Percentiles rank a stretch among this genome's conserved stretches.
Conservation (phyloP, 2,797 vertebrate genomes). For the Platalea minor region DNA sequence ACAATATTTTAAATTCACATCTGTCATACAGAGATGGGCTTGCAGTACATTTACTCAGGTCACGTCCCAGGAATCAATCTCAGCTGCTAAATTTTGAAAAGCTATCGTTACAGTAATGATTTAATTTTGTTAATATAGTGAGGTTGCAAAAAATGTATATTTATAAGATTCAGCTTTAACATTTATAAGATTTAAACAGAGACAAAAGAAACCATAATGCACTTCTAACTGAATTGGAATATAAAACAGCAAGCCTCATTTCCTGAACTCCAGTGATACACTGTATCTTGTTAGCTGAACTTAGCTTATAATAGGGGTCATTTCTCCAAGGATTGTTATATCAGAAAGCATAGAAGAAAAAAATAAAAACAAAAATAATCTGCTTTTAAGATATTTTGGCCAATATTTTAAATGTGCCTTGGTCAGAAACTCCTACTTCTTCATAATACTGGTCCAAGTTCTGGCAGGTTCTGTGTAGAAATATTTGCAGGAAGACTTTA, state of each 20-base stretch:
- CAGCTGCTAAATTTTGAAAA: not conserved
- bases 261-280: not conserved
- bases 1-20: not conserved
- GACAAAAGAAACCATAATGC: constrained; percentile 23
- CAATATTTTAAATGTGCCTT: not conserved
- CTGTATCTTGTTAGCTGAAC: not conserved
- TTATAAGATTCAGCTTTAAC: constrained; percentile 1
- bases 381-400: not conserved
- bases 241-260: constrained; percentile 7
- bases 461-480: not conserved
- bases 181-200: constrained; percentile 35
- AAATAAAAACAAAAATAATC: not conserved
- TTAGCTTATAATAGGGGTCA: not conserved
- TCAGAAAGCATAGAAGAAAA: not conserved
- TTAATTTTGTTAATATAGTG: not conserved
- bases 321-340: not conserved
- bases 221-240: constrained; percentile 13
- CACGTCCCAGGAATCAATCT: not conserved
- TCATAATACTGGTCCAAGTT: not conserved
- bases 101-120: not conserved
- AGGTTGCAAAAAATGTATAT: not conserved
- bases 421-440: not conserved
- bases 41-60: not conserved
- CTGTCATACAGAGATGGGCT: not conserved
- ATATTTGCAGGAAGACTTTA: not conserved